These are phyloP conservation scores for Oreotrochilus melanogaster DNA, from an alignment of 2,113 vertebrate species.

Conservation along the genomic window DNA sequence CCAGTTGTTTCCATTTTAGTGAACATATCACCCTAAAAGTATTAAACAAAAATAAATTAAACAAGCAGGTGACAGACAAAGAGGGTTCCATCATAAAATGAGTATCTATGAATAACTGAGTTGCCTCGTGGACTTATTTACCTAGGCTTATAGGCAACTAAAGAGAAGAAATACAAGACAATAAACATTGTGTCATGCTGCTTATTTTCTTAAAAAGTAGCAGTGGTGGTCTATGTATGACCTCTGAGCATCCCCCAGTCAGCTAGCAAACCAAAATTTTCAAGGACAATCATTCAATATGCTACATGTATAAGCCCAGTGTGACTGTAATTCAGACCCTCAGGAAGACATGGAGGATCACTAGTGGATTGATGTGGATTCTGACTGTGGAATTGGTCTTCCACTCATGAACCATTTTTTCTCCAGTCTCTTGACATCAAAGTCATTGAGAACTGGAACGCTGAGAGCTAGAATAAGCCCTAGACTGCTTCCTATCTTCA, in stretches of 20 bases:
- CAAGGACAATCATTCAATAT: neutral
- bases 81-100: neutral
- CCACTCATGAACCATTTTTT: fast-evolving
- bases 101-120: neutral
- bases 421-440: neutral
- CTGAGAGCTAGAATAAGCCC: too few relatives aligned
- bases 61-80: neutral
- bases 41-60: neutral
- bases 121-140: neutral
- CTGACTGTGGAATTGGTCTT: neutral
- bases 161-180: neutral
- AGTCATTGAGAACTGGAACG: neutral
- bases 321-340: neutral
- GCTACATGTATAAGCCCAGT: fast-evolving
- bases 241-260: neutral
- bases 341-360: neutral
- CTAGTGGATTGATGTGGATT: neutral
- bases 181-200: neutral
- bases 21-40: neutral
- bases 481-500: neutral
- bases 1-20: neutral
- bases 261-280: neutral
- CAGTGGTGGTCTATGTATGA: neutral
- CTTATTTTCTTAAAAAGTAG: neutral
- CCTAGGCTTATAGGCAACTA: fast-evolving